phyloP scores from a whole-genome alignment of 2,797 vertebrate species.

The Lepus townsendii region DNA sequence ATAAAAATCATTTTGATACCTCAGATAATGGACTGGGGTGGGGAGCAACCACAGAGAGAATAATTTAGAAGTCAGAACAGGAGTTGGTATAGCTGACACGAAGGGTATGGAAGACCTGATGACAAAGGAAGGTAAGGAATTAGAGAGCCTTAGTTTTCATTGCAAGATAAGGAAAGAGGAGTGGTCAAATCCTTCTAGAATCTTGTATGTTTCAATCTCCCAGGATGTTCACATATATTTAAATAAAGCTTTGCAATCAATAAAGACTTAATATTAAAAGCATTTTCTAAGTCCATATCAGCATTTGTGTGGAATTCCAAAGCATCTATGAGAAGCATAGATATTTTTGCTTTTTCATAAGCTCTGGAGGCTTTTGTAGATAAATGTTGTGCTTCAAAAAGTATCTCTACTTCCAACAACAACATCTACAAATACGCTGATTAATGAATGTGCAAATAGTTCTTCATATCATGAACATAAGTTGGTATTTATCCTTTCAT shows the following conservation, averaged over 20 bases:
- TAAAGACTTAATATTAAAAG: neutral
- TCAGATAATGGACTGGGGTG: neutral
- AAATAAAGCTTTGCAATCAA: neutral
- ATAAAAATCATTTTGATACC: neutral
- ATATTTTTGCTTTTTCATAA: constrained; percentile 44
- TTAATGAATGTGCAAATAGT: neutral
- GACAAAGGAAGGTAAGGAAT: constrained; percentile 32
- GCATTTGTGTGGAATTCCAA: constrained; percentile 28
- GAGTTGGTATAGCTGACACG: neutral
- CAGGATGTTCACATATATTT: neutral
- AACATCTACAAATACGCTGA: neutral
- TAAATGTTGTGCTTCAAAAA: constrained; percentile 33
- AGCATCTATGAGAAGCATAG: neutral
- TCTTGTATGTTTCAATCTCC: neutral
- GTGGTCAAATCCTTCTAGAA: neutral
- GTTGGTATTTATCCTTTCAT: neutral
- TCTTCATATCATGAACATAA: neutral
- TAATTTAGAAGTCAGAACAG: neutral
- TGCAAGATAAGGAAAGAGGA: constrained; percentile 3
- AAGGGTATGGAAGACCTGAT: neutral
- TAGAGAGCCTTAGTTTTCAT: neutral
- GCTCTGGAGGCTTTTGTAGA: neutral
- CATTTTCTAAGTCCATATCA: neutral
- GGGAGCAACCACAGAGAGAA: constrained; percentile 12
- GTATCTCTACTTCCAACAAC: neutral